Percentiles rank a stretch among this genome's conserved stretches.
Conservation (phyloP, 2,888 invertebrate genomes). For the Tupiocoris notatus region DNA sequence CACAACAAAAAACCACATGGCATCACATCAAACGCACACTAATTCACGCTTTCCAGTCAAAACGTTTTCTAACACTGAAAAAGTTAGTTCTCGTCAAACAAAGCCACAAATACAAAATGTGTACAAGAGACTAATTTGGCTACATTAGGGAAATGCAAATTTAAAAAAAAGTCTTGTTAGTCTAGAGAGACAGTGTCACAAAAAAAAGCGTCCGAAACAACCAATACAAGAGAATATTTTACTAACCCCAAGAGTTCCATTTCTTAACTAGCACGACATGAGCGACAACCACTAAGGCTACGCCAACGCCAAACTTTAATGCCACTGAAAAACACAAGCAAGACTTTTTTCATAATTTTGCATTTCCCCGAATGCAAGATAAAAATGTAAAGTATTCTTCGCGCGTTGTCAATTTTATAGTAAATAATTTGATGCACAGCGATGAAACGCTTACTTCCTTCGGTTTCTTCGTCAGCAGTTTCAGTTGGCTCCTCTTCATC, state of each 20-base stretch:
- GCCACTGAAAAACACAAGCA: constrained; percentile 63
- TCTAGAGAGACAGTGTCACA: constrained; percentile 15
- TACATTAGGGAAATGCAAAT: constrained; percentile 40
- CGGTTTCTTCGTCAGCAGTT: constrained; percentile 48
- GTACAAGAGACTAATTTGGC: constrained; percentile 12
- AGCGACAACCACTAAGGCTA: constrained; percentile 79
- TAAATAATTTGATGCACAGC: no score
- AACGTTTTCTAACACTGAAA: no score
- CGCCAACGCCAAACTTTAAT: constrained; percentile 81
- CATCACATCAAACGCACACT: no score
- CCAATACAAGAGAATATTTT: constrained; percentile 49
- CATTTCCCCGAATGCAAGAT: constrained; percentile 31
- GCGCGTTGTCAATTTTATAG: neutral
- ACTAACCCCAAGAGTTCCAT: constrained; percentile 69
- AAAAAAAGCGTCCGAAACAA: constrained; percentile 4
- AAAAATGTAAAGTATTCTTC: constrained; percentile 1
- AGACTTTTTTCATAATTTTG: constrained; percentile 39
- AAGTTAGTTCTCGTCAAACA: no score
- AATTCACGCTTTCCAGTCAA: no score
- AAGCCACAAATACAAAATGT: neutral
- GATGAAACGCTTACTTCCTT: constrained; percentile 48
- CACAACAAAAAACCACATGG: no score
- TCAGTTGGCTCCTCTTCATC: constrained; percentile 23
- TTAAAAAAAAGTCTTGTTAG: constrained; percentile 29
- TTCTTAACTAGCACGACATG: constrained; percentile 81